Conservation (phyloP, 2,797 vertebrate genomes). For the Helarctos malayanus region DNA sequence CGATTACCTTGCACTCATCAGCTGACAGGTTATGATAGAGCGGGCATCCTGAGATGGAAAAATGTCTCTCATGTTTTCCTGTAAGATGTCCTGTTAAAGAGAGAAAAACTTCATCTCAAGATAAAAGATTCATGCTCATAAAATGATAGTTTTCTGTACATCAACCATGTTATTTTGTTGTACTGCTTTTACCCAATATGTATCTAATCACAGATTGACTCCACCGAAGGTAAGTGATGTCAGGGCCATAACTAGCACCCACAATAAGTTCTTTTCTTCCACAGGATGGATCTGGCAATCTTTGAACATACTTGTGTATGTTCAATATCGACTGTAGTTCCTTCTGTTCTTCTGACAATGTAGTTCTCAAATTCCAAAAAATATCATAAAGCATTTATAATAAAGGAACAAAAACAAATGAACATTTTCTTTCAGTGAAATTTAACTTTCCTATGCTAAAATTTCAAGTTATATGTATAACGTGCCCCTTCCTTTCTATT, state of each 20-base stretch:
- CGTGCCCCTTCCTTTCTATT: not conserved
- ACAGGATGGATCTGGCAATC: not conserved
- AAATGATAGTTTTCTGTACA: not conserved
- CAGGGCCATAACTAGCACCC: not conserved
- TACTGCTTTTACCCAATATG: not conserved
- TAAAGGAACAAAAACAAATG: not conserved
- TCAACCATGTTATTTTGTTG: not conserved
- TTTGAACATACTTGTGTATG: not conserved
- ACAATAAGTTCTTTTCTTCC: conserved; percentile 9
- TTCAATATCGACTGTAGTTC: not conserved
- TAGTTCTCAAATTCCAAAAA: conserved; percentile 51
- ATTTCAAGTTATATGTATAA: not conserved
- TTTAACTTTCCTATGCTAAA: conserved; percentile 29
- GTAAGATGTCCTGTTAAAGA: conserved; percentile 95
- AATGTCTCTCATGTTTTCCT: conserved; percentile 98
- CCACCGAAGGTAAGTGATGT: not conserved
- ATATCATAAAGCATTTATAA: not conserved
- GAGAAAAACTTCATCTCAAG: conserved; percentile 67
- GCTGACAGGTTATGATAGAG: conserved; percentile 99
- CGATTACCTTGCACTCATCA: conserved; percentile 97
- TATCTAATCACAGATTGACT: not conserved
- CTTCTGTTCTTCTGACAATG: not conserved
- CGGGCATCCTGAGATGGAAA: conserved; percentile 98
- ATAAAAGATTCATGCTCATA: conserved; percentile 35
- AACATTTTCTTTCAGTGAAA: conserved; percentile 27